phyloP scores from a whole-genome alignment of 2,888 invertebrate species.

The Lumbricus terrestris region DNA sequence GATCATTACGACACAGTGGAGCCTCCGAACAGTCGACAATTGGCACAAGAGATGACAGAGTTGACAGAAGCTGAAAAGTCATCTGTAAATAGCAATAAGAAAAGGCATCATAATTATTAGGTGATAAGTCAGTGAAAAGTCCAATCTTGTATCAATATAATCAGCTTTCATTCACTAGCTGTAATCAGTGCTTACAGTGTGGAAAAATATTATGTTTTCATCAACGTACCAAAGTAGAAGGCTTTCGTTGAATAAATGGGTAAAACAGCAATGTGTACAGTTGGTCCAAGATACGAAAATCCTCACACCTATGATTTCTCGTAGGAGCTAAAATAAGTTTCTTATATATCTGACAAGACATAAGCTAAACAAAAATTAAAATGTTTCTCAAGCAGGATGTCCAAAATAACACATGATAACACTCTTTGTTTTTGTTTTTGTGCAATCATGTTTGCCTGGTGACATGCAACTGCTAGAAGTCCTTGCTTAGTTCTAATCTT shows the following conservation, averaged over 20 bases:
- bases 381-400: neutral
- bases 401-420: neutral
- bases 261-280: neutral
- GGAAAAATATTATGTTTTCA: too few species aligned
- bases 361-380: neutral
- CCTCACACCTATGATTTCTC: neutral
- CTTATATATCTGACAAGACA: neutral
- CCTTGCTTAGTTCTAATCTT: neutral
- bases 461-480: neutral
- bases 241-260: neutral
- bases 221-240: too few species aligned
- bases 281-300: neutral
- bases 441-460: neutral
- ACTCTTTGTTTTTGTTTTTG: neutral
- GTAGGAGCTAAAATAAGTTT: neutral
- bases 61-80: constrained; percentile 77
- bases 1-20: constrained; percentile 67
- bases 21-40: constrained; percentile 82
- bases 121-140: neutral
- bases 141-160: neutral
- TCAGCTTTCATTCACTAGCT: neutral
- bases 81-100: constrained; percentile 59
- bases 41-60: constrained; percentile 69
- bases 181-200: too few species aligned
- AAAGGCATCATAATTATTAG: constrained; percentile 3